A percentile compares a stretch with the other conserved stretches of the same genome.
Evolutionary conservation across 2,888 invertebrate genomes (phyloP).

Genomic region (Polymixis lichenea): DNA sequence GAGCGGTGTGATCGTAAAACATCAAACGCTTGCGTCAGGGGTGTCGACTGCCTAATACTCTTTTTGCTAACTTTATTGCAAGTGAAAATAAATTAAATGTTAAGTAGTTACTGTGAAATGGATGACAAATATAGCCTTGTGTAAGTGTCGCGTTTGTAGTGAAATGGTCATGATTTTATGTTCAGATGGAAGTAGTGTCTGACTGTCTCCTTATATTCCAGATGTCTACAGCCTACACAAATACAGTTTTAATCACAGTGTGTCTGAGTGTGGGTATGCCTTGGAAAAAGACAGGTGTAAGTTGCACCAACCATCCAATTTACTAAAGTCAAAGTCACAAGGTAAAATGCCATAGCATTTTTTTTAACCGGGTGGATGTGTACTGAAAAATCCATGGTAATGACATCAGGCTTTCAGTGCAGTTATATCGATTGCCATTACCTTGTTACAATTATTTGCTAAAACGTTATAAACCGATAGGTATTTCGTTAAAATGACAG

Average conservation of each 20-base stretch:
- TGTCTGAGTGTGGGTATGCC: neutral
- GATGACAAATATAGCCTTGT: constrained; percentile 59
- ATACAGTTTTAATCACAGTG: neutral
- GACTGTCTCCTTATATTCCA: constrained; percentile 32
- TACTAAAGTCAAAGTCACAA: neutral
- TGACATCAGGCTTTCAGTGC: neutral
- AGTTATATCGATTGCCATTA: neutral
- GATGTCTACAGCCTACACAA: constrained; percentile 7
- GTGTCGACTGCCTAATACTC: constrained; percentile 72
- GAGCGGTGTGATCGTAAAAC: constrained; percentile 85
- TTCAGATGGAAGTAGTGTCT: constrained; percentile 45
- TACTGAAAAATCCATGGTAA: neutral
- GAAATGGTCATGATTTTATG: constrained; percentile 52
- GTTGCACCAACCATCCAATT: neutral
- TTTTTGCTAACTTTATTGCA: constrained; percentile 67
- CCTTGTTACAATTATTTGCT: neutral
- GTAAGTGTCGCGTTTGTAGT: constrained; percentile 56
- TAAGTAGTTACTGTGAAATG: constrained; percentile 63
- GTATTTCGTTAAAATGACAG: neutral
- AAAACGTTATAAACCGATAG: neutral
- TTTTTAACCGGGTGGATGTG: neutral
- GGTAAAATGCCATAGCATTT: neutral
- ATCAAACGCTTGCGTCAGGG: constrained; percentile 83
- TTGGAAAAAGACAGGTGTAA: neutral
- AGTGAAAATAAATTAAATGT: constrained; percentile 69